Evolutionary conservation across 2,113 vertebrate genomes (phyloP).

Genomic region (Etia nguti): DNA sequence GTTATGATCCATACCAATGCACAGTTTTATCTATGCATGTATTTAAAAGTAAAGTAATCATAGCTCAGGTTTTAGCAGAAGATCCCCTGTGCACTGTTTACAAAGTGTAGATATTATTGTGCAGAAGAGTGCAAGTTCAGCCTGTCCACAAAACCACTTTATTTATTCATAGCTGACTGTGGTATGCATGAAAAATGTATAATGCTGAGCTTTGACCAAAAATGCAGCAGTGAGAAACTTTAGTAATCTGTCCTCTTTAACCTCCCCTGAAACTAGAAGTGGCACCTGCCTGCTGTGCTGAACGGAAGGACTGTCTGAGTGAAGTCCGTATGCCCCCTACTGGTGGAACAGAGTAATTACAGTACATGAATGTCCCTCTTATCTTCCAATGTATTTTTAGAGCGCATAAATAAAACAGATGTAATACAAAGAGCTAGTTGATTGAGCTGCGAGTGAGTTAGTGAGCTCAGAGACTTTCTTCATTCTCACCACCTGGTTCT

Average conservation of each 20-base stretch:
- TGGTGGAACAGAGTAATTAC: neutral
- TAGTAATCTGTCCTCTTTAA: neutral
- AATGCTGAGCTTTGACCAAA: slow-evolving; percentile 1
- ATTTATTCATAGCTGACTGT: slow-evolving; percentile 24
- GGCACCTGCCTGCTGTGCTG: neutral
- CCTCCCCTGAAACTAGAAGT: neutral
- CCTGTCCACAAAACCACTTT: neutral
- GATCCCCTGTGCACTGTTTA: neutral
- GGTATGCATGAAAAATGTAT: slow-evolving; percentile 8
- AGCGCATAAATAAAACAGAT: neutral
- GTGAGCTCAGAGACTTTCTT: neutral
- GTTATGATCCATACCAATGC: neutral
- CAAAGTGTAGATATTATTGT: neutral
- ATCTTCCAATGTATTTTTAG: neutral
- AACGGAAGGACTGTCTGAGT: neutral
- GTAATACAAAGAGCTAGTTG: neutral
- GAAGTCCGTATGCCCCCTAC: slow-evolving; percentile 30
- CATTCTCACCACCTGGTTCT: neutral
- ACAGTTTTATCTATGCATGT: neutral
- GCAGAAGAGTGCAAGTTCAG: neutral
- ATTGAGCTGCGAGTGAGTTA: neutral
- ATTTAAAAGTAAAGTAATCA: neutral
- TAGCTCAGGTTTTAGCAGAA: neutral
- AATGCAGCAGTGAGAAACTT: neutral
- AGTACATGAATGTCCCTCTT: neutral